Percentiles rank a stretch among this genome's conserved stretches.
Conservation (phyloP, 2,888 invertebrate species). For the Luperina nickerlii region DNA sequence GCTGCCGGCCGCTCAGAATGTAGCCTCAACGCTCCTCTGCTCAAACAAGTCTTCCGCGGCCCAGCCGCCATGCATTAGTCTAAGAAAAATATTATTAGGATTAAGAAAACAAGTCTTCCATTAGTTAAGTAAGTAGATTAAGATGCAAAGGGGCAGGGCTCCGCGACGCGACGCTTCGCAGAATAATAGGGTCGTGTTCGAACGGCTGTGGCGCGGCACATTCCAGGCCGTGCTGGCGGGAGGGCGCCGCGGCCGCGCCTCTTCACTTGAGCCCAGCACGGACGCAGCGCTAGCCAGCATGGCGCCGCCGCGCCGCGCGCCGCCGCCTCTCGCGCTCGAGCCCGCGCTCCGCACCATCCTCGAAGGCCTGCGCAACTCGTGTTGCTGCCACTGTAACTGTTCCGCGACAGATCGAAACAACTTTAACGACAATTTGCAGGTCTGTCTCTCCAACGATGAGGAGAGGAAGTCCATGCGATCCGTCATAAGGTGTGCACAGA, state of each 20-base stretch:
- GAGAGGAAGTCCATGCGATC: constrained; percentile 91
- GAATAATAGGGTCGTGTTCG: constrained; percentile 92
- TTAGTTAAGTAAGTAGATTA: constrained; percentile 83
- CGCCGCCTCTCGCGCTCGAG: constrained; percentile 80
- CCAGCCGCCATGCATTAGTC: constrained; percentile 78
- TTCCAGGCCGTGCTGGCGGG: constrained; percentile 88
- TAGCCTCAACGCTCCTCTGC: constrained; percentile 79
- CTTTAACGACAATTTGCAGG: constrained; percentile 88
- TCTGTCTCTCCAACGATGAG: constrained; percentile 88
- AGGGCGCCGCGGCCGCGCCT: constrained; percentile 84
- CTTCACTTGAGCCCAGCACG: constrained; percentile 80
- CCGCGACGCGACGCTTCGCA: constrained; percentile 83
- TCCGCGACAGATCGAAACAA: constrained; percentile 77
- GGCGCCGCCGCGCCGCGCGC: constrained; percentile 61
- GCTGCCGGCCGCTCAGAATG: constrained; percentile 87
- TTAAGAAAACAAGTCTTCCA: constrained; percentile 90
- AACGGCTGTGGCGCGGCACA: constrained; percentile 93
- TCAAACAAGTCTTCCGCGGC: constrained; percentile 84
- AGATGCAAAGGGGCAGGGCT: constrained; percentile 87
- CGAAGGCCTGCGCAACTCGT: constrained; percentile 81
- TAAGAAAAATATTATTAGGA: constrained; percentile 69
- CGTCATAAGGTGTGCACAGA: constrained; percentile 91
- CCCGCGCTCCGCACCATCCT: constrained; percentile 84
- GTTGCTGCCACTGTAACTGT: constrained; percentile 88
- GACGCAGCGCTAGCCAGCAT: constrained; percentile 71